phyloP scores from a whole-genome alignment of 2,888 invertebrate genomes.

The Cylindroiulus punctatus region DNA sequence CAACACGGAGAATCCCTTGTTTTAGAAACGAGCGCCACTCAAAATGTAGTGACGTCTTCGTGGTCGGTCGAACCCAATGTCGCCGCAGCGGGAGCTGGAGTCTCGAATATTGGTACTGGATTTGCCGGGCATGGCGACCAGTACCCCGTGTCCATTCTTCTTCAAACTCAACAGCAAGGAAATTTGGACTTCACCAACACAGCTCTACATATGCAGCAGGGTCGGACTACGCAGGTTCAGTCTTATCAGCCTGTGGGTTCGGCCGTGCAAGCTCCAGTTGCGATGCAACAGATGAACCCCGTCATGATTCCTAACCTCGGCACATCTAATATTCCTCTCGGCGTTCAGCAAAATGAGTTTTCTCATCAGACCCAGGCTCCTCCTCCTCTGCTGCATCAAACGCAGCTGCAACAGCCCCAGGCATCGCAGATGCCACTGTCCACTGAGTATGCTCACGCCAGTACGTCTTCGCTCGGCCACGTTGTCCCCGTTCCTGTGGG shows the following conservation, averaged over 20 bases:
- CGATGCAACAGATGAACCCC: neutral
- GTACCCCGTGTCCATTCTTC: constrained; percentile 55
- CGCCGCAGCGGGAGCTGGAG: neutral
- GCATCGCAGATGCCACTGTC: constrained; percentile 9
- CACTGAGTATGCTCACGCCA: constrained; percentile 34
- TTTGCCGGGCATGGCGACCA: neutral
- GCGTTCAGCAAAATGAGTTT: neutral
- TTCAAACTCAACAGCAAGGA: constrained; percentile 56
- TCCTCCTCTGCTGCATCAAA: constrained; percentile 21
- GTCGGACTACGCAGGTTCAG: constrained; percentile 67
- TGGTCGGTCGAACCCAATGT: constrained; percentile 50
- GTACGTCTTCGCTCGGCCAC: constrained; percentile 13
- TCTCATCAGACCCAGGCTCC: constrained; percentile 26
- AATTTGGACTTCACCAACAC: constrained; percentile 57
- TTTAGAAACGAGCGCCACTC: constrained; percentile 45
- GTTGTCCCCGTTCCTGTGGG: neutral
- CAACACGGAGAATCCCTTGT: constrained; percentile 62
- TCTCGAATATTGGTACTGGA: neutral
- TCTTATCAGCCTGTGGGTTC: constrained; percentile 53
- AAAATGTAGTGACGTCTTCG: constrained; percentile 47
- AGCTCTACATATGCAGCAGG: constrained; percentile 62
- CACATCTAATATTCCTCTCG: constrained; percentile 40
- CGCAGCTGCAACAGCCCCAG: constrained; percentile 44
- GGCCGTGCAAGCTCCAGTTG: neutral
- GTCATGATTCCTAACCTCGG: neutral